A percentile compares a stretch with the other conserved stretches of the same genome.
These are phyloP conservation scores for Episyrphus balteatus DNA, from an alignment of 1,140 invertebrate genomes.

Conservation along the genomic window DNA sequence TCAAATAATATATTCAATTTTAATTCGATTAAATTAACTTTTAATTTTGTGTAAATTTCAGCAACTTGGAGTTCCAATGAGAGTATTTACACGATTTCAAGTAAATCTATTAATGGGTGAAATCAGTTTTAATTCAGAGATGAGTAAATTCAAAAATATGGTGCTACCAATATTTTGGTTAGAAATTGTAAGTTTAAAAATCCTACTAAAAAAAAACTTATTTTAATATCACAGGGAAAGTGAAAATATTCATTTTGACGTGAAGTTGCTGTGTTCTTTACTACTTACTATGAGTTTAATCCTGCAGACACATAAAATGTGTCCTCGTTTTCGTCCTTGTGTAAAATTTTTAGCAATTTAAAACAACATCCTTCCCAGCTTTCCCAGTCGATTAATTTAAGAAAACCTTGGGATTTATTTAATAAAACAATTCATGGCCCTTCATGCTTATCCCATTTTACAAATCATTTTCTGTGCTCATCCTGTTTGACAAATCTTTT, in stretches of 20 bases:
- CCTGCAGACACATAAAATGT: too few species aligned
- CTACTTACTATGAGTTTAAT: too few species aligned
- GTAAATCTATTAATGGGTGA: slow-evolving; percentile 52
- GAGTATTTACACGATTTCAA: slow-evolving; percentile 49
- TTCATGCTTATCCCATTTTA: too few species aligned
- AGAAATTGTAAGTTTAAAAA: slow-evolving; percentile 44
- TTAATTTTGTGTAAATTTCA: slow-evolving; percentile 17
- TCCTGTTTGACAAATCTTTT: too few species aligned
- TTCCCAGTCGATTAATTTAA: too few species aligned
- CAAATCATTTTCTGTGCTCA: too few species aligned
- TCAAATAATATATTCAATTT: background rate
- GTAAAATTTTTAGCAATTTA: too few species aligned
- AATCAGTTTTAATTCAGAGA: slow-evolving; percentile 42
- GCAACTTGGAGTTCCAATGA: slow-evolving; percentile 48
- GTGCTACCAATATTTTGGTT: slow-evolving; percentile 54
- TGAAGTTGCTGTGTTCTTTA: too few species aligned
- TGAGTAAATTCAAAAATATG: slow-evolving; percentile 46
- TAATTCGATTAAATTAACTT: background rate
- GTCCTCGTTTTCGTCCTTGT: too few species aligned
- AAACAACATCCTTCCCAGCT: too few species aligned
- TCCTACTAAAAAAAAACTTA: background rate
- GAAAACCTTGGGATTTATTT: too few species aligned
- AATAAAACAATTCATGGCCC: too few species aligned
- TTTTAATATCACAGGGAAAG: background rate
- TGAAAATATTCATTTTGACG: background rate